Evolutionary conservation across 2,888 invertebrate genomes (phyloP).

Genomic region (Epinotia bilunana): DNA sequence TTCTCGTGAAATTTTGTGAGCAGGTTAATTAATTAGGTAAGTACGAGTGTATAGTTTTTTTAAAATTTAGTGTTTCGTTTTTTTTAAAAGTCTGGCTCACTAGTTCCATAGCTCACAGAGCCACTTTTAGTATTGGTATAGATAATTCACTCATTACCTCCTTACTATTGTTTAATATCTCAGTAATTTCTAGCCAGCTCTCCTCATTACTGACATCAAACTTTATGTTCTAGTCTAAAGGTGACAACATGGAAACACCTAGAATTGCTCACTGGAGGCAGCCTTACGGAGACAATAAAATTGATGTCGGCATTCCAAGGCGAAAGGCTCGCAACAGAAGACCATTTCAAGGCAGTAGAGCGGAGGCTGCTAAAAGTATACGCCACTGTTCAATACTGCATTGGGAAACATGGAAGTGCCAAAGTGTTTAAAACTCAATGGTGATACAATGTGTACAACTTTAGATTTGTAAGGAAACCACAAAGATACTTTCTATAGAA

Average conservation of each 20-base stretch:
- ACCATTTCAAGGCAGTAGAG: conserved; percentile 91
- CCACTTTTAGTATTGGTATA: too few relatives aligned
- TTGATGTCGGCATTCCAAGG: conserved; percentile 82
- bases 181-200: conserved; percentile 74
- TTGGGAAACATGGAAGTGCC: conserved; percentile 83
- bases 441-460: neutral
- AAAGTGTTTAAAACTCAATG: conserved; percentile 64
- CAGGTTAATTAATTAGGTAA: too few relatives aligned
- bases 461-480: neutral
- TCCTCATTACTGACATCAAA: conserved; percentile 77
- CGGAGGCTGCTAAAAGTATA: conserved; percentile 89
- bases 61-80: too few relatives aligned
- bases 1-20: too few relatives aligned
- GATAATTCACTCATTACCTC: neutral
- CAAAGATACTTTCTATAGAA: neutral
- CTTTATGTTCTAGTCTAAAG: conserved; percentile 83
- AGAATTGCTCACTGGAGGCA: conserved; percentile 88
- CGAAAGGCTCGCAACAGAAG: conserved; percentile 86
- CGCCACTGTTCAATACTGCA: conserved; percentile 91
- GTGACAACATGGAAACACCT: conserved; percentile 89
- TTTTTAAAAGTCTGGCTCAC: too few relatives aligned
- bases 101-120: too few relatives aligned
- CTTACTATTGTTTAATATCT: neutral
- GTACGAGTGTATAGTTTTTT: too few relatives aligned
- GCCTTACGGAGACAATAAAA: conserved; percentile 84